Conservation (phyloP, 2,888 invertebrate species). For the Lasioglossum pauxillum region DNA sequence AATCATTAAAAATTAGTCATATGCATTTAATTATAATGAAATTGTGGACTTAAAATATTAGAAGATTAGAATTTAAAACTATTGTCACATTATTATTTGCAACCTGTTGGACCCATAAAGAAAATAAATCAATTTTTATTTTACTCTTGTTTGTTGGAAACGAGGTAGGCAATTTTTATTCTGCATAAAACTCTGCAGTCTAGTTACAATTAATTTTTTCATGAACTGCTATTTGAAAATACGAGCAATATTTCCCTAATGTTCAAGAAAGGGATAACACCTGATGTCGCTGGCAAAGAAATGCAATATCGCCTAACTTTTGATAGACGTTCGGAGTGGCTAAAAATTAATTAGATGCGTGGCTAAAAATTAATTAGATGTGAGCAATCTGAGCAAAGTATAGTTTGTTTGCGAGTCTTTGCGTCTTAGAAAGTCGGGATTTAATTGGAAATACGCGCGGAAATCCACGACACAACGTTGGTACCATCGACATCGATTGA, state of each 20-base stretch:
- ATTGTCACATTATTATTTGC: not conserved
- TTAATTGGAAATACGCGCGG: constrained; percentile 14
- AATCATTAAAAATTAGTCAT: not conserved
- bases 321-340: not conserved
- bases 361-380: not conserved
- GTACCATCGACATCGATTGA: constrained; percentile 38
- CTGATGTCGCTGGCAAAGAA: not conserved
- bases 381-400: not conserved
- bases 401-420: not conserved
- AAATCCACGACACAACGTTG: constrained; percentile 22
- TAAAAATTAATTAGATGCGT: not conserved
- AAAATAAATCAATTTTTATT: not conserved
- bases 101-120: not conserved
- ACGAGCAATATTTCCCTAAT: not conserved
- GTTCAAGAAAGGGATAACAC: not conserved
- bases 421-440: not conserved
- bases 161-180: not conserved
- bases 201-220: not conserved
- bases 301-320: not conserved
- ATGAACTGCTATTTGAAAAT: not conserved
- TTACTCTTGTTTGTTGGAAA: not conserved
- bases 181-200: not conserved
- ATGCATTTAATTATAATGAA: not conserved
- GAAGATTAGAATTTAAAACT: not conserved
- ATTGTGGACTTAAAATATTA: not conserved